phyloP scores from a whole-genome alignment of 2,888 invertebrate species.

The Volucella zonaria region DNA sequence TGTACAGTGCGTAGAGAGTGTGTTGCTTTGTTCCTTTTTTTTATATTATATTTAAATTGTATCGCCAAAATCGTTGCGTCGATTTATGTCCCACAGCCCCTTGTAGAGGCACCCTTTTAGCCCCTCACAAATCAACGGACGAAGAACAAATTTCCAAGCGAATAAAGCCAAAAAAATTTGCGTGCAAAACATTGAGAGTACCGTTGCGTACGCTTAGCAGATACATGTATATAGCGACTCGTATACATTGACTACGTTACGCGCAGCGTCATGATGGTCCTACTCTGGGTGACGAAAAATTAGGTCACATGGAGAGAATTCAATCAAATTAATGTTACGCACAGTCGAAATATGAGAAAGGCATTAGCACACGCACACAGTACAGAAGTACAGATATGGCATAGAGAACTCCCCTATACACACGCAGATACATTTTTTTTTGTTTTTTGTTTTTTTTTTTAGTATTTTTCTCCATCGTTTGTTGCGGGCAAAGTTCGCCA shows the following conservation, averaged over 20 bases:
- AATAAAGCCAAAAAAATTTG: slow-evolving; percentile 30
- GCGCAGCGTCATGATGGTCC: slow-evolving; percentile 18
- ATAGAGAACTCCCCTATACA: background rate
- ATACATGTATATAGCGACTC: slow-evolving; percentile 23
- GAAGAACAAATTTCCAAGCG: slow-evolving; percentile 6
- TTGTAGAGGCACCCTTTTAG: background rate
- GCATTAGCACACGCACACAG: slow-evolving; percentile 15
- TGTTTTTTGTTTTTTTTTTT: too few species aligned
- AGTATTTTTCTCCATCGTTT: background rate
- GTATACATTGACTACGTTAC: slow-evolving; percentile 16
- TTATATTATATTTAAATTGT: background rate
- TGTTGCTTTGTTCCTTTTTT: slow-evolving; percentile 19
- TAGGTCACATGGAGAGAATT: slow-evolving; percentile 70
- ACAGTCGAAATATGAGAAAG: slow-evolving; percentile 54
- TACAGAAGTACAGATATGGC: background rate
- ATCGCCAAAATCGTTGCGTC: slow-evolving; percentile 48
- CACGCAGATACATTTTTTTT: slow-evolving; percentile 25
- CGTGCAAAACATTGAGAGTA: slow-evolving; percentile 27
- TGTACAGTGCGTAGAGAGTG: slow-evolving; percentile 32
- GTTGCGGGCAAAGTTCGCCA: background rate
- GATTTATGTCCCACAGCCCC: slow-evolving; percentile 39
- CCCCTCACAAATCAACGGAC: slow-evolving; percentile 15
- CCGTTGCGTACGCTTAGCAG: slow-evolving; percentile 21
- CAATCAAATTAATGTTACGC: slow-evolving; percentile 74
- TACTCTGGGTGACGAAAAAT: slow-evolving; percentile 65